Percentiles rank a stretch among this genome's conserved stretches.
phyloP scores from a whole-genome alignment of 2,113 vertebrate genomes.

The Oxyura jamaicensis region DNA sequence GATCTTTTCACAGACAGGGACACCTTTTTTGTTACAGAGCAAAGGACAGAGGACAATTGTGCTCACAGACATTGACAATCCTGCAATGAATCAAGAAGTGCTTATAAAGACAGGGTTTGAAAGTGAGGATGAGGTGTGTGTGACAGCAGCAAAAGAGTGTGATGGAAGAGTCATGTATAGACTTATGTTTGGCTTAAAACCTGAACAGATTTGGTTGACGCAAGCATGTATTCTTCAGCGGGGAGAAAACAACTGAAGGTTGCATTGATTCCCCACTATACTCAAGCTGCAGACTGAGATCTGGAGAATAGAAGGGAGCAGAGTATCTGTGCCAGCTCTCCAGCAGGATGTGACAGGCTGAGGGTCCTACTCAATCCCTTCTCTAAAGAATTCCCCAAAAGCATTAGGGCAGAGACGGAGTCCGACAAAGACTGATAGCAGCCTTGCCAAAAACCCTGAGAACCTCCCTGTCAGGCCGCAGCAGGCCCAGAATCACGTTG shows the following conservation, averaged over 20 bases:
- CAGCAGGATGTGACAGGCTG: not conserved
- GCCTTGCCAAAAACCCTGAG: not conserved
- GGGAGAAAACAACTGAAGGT: not conserved
- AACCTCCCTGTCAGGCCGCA: not conserved
- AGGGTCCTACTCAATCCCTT: not conserved
- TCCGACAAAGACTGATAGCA: not conserved
- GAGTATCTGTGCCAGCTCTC: not conserved
- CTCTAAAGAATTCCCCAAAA: not conserved
- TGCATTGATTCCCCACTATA: not conserved
- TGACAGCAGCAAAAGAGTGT: not conserved
- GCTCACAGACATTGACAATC: not conserved
- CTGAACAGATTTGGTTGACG: too few relatives aligned
- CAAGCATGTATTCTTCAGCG: not conserved
- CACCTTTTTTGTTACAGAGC: not conserved
- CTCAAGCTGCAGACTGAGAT: not conserved
- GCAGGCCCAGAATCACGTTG: not conserved
- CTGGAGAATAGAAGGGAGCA: not conserved
- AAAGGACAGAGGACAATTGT: not conserved
- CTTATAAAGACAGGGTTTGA: not conserved
- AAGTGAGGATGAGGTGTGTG: not conserved
- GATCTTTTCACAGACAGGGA: not conserved
- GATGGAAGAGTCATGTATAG: not conserved
- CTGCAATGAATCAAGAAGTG: not conserved
- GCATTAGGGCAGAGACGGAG: not conserved
- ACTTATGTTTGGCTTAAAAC: not conserved